Percentiles rank a stretch among this genome's conserved stretches.
Conservation (phyloP, 2,113 vertebrate species). For the Pogonocichla stellata region DNA sequence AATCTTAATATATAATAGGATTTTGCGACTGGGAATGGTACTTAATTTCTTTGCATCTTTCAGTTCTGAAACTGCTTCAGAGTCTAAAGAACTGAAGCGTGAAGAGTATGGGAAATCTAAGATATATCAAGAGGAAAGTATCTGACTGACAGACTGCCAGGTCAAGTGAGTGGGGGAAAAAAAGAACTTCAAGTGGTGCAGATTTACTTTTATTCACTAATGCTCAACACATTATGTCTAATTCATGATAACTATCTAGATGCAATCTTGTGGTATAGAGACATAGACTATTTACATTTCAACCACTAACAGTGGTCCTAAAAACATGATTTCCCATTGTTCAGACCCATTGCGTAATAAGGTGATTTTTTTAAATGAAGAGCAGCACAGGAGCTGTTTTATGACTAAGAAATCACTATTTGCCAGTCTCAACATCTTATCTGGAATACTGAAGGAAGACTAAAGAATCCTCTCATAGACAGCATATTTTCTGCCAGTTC, state of each 20-base stretch:
- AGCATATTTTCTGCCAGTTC: not conserved
- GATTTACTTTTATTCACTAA: not conserved
- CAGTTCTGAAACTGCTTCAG: not conserved
- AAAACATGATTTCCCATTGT: not conserved
- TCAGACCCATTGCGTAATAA: not conserved
- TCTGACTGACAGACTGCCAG: not conserved
- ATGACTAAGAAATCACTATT: not conserved
- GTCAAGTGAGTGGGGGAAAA: not conserved
- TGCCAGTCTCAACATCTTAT: not conserved
- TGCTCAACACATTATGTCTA: not conserved
- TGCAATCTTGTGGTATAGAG: not conserved
- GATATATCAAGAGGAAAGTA: not conserved
- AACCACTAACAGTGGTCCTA: not conserved
- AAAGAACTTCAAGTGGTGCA: not conserved
- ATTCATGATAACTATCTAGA: not conserved
- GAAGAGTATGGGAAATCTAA: not conserved
- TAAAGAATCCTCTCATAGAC: not conserved
- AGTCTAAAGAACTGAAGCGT: not conserved
- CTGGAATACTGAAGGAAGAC: not conserved
- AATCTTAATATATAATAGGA: not conserved
- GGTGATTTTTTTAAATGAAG: not conserved
- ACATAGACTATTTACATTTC: not conserved
- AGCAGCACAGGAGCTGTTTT: not conserved
- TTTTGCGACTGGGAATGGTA: not conserved
- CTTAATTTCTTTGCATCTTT: not conserved